Evolutionary conservation across 2,113 vertebrate genomes (phyloP), one percentile per base, ranked within the genome.

Genomic region (Sinocyclocheilus anophthalmus): DNA sequence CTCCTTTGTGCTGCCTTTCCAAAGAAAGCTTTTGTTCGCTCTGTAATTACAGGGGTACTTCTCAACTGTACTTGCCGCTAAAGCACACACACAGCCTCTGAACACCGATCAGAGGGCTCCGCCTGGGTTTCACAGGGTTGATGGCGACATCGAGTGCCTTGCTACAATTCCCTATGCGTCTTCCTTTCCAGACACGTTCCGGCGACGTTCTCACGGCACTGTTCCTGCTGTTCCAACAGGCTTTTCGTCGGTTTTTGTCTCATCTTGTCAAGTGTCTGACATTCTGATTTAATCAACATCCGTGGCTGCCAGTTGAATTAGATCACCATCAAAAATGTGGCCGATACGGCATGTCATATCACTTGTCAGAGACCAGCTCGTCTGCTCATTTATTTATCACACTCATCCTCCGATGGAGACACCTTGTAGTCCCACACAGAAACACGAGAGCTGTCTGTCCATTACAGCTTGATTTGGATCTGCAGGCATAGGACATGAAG

Each of bases 261-360:
- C 88, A 92, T 95, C 94, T 94, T 93, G 94, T 95, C 94, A 95
- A 94, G 93, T 92, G 93, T 91, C 93, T 93, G 94, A 94, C 93
- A 91, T 93, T 94, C 93, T 93, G 94, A 96, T 95, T 94, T 94
- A 94, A 95, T 96, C 95, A 95, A 94, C 94, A 94, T 94, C 92
- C 94, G 88, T 88, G 91, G 90, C 94, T 94, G 94, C 94, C 94
- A 95, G 91, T 94, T 92, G 93, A 95, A 95, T 95, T 94, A 95
- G 94, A 95, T 95, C 94, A 87, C 92, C 94, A 94, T 95, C 95
- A 95, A 93, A 96, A 96, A 94, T 93, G 94, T 92, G 93, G 91
- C 85, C 90, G 92, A 93, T 94, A 94, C 90, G 84, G 90, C 90
- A 70, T 89, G 94, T 95, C 94, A 93, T 26, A 94, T 94, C 93